These are phyloP conservation scores for Nannoperca australis DNA, from an alignment of 2,797 vertebrate species.

Conservation along the genomic window DNA sequence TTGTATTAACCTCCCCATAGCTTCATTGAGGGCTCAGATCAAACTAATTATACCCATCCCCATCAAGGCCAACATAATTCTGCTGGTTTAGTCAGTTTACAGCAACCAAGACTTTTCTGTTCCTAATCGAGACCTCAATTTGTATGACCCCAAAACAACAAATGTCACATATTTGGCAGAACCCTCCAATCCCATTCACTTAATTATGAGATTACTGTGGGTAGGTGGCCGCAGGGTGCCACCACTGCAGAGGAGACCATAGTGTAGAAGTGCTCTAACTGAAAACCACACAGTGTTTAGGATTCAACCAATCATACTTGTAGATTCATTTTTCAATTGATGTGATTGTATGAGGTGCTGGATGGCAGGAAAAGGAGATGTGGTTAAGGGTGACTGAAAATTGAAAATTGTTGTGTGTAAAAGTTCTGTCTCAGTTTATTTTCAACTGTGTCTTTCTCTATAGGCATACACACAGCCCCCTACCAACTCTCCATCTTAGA, in stretches of 20 bases:
- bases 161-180: conserved; percentile 66
- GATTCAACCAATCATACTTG: conserved; percentile 36
- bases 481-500: conserved; percentile 42
- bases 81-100: conserved; percentile 56
- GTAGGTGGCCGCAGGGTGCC: conserved; percentile 56
- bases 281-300: conserved; percentile 53
- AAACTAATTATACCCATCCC: conserved; percentile 51
- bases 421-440: conserved; percentile 48
- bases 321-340: too few species aligned
- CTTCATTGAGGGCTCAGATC: conserved; percentile 37
- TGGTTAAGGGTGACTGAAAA: conserved; percentile 50
- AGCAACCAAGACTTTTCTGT: conserved; percentile 57
- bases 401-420: conserved; percentile 51
- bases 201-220: conserved; percentile 71
- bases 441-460: conserved; percentile 21
- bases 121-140: conserved; percentile 68
- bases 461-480: not conserved
- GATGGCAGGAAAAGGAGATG: conserved; percentile 35
- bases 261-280: conserved; percentile 20
- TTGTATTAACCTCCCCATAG: conserved; percentile 47
- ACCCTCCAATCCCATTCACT: conserved; percentile 33
- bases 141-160: conserved; percentile 64
- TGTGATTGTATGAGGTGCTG: conserved; percentile 32
- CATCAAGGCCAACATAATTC: conserved; percentile 44
- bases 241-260: conserved; percentile 44